Evolutionary conservation across 2,888 invertebrate genomes (phyloP).

Genomic region (Stegophylla sp.): DNA sequence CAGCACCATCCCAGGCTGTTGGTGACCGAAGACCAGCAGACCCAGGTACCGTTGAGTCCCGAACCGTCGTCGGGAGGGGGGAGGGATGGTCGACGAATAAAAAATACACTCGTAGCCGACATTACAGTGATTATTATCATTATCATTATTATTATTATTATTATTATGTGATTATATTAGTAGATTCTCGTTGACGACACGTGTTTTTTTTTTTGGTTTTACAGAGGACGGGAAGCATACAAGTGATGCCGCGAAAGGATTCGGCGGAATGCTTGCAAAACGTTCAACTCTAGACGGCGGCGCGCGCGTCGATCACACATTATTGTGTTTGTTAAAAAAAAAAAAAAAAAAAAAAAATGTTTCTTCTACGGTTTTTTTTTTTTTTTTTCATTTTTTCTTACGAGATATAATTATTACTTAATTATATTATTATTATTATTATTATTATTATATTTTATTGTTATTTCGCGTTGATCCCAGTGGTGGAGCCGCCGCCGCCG

Average conservation of each 20-base stretch:
- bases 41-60: not conserved
- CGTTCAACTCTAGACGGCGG: slow-evolving; percentile 31
- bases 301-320: too few species aligned
- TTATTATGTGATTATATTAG: not conserved
- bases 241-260: slow-evolving; percentile 36
- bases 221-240: slow-evolving; percentile 44
- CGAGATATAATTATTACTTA: too few species aligned
- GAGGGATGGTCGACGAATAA: too few species aligned
- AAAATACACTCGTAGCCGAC: too few species aligned
- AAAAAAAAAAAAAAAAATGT: too few species aligned
- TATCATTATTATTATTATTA: too few species aligned
- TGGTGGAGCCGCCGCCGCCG: too few species aligned
- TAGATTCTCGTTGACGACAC: too few species aligned
- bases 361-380: not conserved
- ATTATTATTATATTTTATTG: slow-evolving; percentile 1
- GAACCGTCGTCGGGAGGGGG: not conserved
- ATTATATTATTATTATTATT: not conserved
- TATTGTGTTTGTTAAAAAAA: too few species aligned
- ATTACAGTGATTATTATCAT: too few species aligned
- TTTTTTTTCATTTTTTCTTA: not conserved
- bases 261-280: slow-evolving; percentile 20
- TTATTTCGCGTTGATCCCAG: too few species aligned
- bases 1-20: slow-evolving; percentile 44
- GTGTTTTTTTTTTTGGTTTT: not conserved
- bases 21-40: slow-evolving; percentile 49